Evolutionary conservation across 2,113 vertebrate genomes (phyloP), one percentile per base, ranked within the genome.

Genomic region (Pterocles orientalis): DNA sequence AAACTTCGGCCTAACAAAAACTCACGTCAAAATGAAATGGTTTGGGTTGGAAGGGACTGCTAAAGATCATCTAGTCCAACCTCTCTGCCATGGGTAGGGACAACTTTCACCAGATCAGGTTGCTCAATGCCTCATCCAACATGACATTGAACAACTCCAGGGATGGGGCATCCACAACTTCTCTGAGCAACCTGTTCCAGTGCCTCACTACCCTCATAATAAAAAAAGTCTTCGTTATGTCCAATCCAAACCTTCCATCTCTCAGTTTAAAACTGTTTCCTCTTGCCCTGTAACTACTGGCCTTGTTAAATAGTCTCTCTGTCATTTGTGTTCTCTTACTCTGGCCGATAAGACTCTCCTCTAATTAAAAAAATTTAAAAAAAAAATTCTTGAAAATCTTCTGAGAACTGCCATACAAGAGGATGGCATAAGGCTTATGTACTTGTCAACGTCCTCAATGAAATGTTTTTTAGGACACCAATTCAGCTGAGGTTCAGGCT

Each of bases 351-450:
- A 69, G 28, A 84, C 14, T 62, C 7, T 66, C 11, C 17, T 16
- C 24, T 18, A 45, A 75, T 17, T 69, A 10, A 45, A 33, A 45
- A n/a, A 69, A n/a, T n/a, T n/a, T n/a, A n/a, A 69, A 36, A 36
- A 18, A 19, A 69, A 28, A 36, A 18, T 26, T 70, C 60, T 70
- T 53, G 39, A 72, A 61, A 60, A 83, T 11, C 9, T 54, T 61
- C 12, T 11, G 17, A 73, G 83, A 57, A 5, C 39, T 82, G 39
- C 39, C 58, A 65, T 7, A 9, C 10, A 50, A 76, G 60, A 9
- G 12, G 31, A 70, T 9, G 7, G 19, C 0, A 0, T 14, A 31
- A 82, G 19, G 19, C 6, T 14, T 31, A 28, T 4, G 7, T 48
- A 36, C 14, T 36, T 72, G 15, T 28, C 68, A 43, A 34, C 0